Percentiles rank a stretch among this genome's conserved stretches.
Conservation (phyloP, 2,113 vertebrate genomes). For the Hypomesus transpacificus region DNA sequence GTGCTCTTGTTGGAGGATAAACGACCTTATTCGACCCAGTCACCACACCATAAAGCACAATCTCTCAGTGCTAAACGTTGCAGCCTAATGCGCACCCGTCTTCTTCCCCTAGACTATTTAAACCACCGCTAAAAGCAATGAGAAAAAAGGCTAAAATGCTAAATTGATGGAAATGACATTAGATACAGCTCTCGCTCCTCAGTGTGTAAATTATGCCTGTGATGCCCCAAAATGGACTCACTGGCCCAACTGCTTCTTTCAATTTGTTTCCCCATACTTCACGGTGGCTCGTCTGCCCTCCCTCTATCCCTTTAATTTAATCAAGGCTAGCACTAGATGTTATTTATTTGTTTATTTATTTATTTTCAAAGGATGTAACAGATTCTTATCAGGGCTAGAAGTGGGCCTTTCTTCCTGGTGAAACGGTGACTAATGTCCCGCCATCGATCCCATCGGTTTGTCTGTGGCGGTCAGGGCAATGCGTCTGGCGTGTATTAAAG, state of each 20-base stretch:
- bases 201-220: slow-evolving; percentile 68
- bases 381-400: slow-evolving; percentile 66
- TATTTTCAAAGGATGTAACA: slow-evolving; percentile 68
- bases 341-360: slow-evolving; percentile 79
- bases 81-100: slow-evolving; percentile 43
- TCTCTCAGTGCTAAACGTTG: slow-evolving; percentile 57
- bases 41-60: slow-evolving; percentile 56
- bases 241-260: slow-evolving; percentile 64
- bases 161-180: slow-evolving; percentile 73
- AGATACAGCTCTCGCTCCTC: slow-evolving; percentile 65
- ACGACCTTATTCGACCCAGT: slow-evolving; percentile 29
- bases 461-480: slow-evolving; percentile 55
- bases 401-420: slow-evolving; percentile 64
- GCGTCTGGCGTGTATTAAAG: slow-evolving; percentile 19
- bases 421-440: slow-evolving; percentile 68
- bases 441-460: slow-evolving; percentile 60
- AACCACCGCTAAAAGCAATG: slow-evolving; percentile 61
- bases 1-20: neutral
- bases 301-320: slow-evolving; percentile 68
- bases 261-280: slow-evolving; percentile 70
- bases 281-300: slow-evolving; percentile 56
- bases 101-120: slow-evolving; percentile 51
- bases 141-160: slow-evolving; percentile 59
- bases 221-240: slow-evolving; percentile 70
- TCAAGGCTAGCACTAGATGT: slow-evolving; percentile 64